phyloP scores from a whole-genome alignment of 2,888 invertebrate species.

The Cryptocephalus primarius region DNA sequence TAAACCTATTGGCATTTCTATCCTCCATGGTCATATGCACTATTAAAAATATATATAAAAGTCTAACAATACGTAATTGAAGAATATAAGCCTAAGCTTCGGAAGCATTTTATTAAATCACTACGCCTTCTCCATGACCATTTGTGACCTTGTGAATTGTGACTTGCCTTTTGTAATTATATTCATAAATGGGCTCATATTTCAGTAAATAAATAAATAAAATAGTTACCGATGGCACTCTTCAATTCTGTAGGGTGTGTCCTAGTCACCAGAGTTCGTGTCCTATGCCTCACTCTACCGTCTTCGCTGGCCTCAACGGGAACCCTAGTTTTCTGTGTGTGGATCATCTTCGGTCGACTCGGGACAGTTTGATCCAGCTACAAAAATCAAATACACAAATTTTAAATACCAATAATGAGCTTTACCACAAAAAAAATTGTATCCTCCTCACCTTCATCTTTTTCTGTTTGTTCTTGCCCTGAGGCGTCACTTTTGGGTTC shows the following conservation, averaged over 20 bases:
- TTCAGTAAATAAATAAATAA: no score
- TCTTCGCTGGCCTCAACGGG: slow-evolving; percentile 42
- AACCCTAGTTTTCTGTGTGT: slow-evolving; percentile 55
- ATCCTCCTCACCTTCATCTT: slow-evolving; percentile 4
- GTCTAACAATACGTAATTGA: no score
- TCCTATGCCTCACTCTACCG: slow-evolving; percentile 43
- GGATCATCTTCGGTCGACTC: slow-evolving; percentile 64
- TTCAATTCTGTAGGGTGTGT: slow-evolving; percentile 41
- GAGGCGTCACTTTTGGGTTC: slow-evolving; percentile 31
- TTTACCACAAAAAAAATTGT: no score
- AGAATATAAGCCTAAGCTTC: no score
- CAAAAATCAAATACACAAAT: background rate
- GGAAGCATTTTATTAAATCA: no score
- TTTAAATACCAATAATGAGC: slow-evolving; percentile 2
- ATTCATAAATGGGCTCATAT: no score
- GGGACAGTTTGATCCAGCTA: slow-evolving; percentile 29
- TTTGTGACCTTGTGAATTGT: no score
- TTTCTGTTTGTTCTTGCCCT: slow-evolving; percentile 21
- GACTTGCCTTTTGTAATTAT: no score
- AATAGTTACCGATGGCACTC: slow-evolving; percentile 27
- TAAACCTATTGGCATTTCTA: no score
- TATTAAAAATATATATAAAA: no score
- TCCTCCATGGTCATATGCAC: no score
- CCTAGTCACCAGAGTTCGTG: slow-evolving; percentile 45
- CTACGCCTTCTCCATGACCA: no score